Base-by-base conservation (phyloP, 2,797 vertebrate genomes). In the Myotis myotis region DNA sequence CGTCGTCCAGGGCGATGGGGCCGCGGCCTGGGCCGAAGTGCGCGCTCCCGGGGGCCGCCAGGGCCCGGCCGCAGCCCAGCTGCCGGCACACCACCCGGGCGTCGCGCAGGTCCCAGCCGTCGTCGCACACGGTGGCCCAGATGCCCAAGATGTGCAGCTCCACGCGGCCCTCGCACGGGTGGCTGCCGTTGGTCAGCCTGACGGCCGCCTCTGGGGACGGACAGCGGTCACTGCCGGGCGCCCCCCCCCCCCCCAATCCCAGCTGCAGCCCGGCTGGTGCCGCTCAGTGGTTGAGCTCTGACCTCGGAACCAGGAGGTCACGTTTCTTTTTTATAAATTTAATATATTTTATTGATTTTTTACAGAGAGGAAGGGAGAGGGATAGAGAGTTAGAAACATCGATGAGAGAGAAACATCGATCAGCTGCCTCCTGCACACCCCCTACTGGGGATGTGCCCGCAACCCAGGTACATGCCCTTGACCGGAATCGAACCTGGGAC, bases 11-110 rank as follows among this genome's bases (percentile, higher is more conserved):
- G 80, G 99, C 97, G 90, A 99, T 99, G 76, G 99, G 98, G 22
- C 99, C 99, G 10, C 97, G 98, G 81, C 99, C 99, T 96, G 99
- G 99, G 55, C 98, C 99, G 1, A 99, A 99, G 97, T 99, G 98
- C 30, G 99, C 99, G 98, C 98, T 99, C 0, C 99, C 98, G 96
- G 98, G 99, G 81, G 99, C 99, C 89, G 98, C 49, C 49, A 49
- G 49, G 49, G 49, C 49, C 49, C 15, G 49, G 49, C 49, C 95
- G 0, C 98, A 98, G 93, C 96, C 97, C 84, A 98, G 80, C 78
- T 97, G 97, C 84, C 12, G 66, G 90, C 98, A 97, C 7, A 97
- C 91, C 28, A 97, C 97, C 41, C 66, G 89, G 1, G 97, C 92
- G 0, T 95, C 94, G 0, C 53, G 41, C 60, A 97, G 78, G 16